Conservation (phyloP, 1,140 invertebrate species). For the Solen grandis region DNA sequence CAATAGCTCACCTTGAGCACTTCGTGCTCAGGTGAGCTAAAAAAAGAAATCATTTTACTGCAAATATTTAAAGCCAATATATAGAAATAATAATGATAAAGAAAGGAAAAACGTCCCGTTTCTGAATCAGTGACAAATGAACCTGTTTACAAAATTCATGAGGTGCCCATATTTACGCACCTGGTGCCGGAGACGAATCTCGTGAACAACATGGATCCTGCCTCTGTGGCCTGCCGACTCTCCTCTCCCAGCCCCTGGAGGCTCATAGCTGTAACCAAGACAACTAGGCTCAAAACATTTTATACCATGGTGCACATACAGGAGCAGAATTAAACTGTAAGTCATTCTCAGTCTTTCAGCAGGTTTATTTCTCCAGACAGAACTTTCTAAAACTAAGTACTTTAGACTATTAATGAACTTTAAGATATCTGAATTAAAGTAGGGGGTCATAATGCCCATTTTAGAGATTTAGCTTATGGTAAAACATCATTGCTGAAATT, state of each 20-base stretch:
- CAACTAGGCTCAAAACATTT: not conserved
- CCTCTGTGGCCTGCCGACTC: conserved; percentile 78
- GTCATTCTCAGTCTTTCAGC: too few species aligned
- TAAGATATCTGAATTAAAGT: not conserved
- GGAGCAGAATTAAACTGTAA: not conserved
- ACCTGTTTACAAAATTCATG: too few species aligned
- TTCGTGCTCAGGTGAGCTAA: too few species aligned
- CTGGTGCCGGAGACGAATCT: conserved; percentile 87
- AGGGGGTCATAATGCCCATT: not conserved
- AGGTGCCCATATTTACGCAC: too few species aligned
- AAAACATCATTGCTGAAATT: too few species aligned
- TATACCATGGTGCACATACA: too few species aligned
- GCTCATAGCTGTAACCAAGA: conserved; percentile 63
- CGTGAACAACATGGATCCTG: conserved; percentile 89
- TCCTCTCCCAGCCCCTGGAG: conserved; percentile 46
- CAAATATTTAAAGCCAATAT: too few species aligned
- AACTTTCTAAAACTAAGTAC: not conserved
- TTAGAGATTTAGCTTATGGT: too few species aligned
- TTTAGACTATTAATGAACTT: not conserved
- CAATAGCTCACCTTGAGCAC: too few species aligned
- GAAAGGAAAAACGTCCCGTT: too few species aligned
- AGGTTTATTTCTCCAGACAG: not conserved
- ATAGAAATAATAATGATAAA: too few species aligned
- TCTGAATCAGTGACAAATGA: not conserved
- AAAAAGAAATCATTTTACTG: too few species aligned